Conservation (phyloP, 2,888 invertebrate genomes). For the Acanthosoma haemorrhoidale region DNA sequence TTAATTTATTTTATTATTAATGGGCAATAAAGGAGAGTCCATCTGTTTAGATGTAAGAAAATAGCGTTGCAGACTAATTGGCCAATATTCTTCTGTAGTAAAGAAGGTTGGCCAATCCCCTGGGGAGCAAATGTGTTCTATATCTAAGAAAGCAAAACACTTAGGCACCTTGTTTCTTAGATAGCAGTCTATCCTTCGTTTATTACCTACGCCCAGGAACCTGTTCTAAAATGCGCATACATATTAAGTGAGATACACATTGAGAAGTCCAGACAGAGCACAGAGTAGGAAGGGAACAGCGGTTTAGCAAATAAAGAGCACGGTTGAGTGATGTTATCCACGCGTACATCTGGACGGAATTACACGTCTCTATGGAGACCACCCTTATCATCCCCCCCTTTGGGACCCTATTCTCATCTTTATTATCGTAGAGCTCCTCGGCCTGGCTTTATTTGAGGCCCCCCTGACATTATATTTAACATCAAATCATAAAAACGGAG, state of each 20-base stretch:
- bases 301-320: not conserved
- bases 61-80: no score
- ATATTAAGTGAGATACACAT: not conserved
- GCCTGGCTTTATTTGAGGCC: not conserved
- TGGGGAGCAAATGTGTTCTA: no score
- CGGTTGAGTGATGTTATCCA: not conserved
- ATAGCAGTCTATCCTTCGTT: no score
- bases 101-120: no score
- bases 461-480: slow-evolving; percentile 14
- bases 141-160: no score
- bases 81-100: no score
- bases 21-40: no score
- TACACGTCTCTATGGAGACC: not conserved
- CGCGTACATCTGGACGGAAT: not conserved
- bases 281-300: no score
- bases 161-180: no score
- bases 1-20: no score
- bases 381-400: not conserved
- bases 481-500: slow-evolving; percentile 7
- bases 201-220: not conserved
- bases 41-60: no score
- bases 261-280: not conserved
- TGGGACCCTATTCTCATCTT: slow-evolving; percentile 6
- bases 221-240: slow-evolving; percentile 1
- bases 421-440: slow-evolving; percentile 10